These are phyloP conservation scores for Bombylius discolor DNA, from an alignment of 2,888 invertebrate genomes.

Conservation along the genomic window DNA sequence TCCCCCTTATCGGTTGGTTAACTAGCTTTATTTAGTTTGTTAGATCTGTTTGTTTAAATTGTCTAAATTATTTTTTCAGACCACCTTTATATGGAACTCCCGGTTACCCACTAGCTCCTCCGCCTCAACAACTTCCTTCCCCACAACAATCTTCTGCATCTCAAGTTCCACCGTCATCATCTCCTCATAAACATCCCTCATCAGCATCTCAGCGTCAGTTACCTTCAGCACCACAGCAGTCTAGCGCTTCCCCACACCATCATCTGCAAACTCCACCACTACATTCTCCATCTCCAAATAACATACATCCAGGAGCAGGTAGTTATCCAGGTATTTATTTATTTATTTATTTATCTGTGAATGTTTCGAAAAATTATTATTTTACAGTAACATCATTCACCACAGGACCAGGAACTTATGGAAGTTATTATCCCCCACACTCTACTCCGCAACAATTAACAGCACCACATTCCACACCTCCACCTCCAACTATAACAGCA, in stretches of 20 bases:
- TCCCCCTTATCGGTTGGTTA: slow-evolving; percentile 28
- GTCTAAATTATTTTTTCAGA: slow-evolving; percentile 12
- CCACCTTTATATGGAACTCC: slow-evolving; percentile 32
- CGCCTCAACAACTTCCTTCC: slow-evolving; percentile 16
- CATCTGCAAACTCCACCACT: slow-evolving; percentile 7
- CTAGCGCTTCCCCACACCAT: neutral
- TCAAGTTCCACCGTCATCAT: slow-evolving; percentile 2
- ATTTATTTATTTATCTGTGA: neutral
- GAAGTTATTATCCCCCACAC: slow-evolving; percentile 10
- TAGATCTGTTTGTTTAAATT: neutral
- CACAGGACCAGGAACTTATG: slow-evolving; percentile 14
- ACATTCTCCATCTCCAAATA: slow-evolving; percentile 10
- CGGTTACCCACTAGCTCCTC: slow-evolving; percentile 25
- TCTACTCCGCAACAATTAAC: slow-evolving; percentile 18
- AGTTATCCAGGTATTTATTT: slow-evolving; percentile 1
- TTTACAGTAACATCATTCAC: slow-evolving; percentile 4
- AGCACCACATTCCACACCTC: slow-evolving; percentile 15
- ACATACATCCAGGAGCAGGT: slow-evolving; percentile 8
- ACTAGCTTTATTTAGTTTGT: too few species aligned
- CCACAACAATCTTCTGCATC: neutral
- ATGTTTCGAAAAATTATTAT: neutral
- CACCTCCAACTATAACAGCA: slow-evolving; percentile 20
- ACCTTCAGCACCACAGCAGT: slow-evolving; percentile 7
- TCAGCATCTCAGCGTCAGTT: too few species aligned
- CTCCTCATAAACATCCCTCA: neutral